Conservation (phyloP, 2,888 invertebrate genomes). For the Sarcophaga caerulescens region DNA sequence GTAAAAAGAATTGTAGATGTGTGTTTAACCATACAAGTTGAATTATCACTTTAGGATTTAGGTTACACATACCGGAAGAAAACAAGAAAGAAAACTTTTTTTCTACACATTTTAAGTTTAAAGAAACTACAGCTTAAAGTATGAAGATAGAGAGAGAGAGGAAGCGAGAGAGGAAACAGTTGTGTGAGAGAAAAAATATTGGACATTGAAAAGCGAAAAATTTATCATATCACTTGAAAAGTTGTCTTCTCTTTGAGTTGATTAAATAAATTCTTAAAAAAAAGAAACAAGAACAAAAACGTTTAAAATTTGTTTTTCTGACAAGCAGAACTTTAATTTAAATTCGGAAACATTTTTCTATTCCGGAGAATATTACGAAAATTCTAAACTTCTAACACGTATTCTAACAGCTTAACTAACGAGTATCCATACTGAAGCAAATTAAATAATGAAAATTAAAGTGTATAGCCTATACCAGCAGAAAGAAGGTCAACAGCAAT, state of each 20-base stretch:
- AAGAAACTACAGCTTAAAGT: neutral
- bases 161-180: neutral
- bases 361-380: too few relatives aligned
- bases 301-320: too few relatives aligned
- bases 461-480: too few relatives aligned
- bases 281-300: too few relatives aligned
- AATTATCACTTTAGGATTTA: slow-evolving; percentile 57
- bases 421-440: too few relatives aligned
- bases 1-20: neutral
- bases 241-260: neutral
- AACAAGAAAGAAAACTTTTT: slow-evolving; percentile 16
- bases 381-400: too few relatives aligned
- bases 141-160: neutral
- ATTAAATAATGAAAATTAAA: too few relatives aligned
- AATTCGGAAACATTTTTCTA: too few relatives aligned
- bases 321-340: too few relatives aligned
- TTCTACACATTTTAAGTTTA: slow-evolving; percentile 17
- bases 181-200: neutral
- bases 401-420: too few relatives aligned
- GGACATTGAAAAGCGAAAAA: neutral
- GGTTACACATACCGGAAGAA: slow-evolving; percentile 44
- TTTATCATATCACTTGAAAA: neutral
- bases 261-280: neutral
- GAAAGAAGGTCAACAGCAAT: too few relatives aligned
- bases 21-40: slow-evolving; percentile 40